Percentiles rank a stretch among this genome's conserved stretches.
Evolutionary conservation across 30 jellyfish, hydroid and myxozoan species (phyloP).

Genomic region (Mastigias papua): DNA sequence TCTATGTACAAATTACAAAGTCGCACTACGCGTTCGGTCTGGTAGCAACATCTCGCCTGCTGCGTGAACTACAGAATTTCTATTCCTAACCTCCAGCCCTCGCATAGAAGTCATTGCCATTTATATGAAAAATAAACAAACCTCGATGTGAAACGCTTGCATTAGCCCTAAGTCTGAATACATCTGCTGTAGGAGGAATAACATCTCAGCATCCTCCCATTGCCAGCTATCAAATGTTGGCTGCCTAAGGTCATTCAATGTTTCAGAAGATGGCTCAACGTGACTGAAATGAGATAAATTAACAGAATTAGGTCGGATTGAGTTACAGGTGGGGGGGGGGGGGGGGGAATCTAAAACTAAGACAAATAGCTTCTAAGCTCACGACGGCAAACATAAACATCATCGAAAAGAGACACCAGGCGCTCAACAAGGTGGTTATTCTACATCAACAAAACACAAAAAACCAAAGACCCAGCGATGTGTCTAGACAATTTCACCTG

Average conservation of each 20-base stretch:
- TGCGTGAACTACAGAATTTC: no score
- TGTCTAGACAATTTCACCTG: no score
- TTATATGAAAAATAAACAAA: conserved; percentile 14
- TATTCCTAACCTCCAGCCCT: background rate
- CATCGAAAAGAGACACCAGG: no score
- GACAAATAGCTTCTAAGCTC: no score
- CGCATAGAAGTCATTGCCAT: background rate
- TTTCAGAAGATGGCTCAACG: conserved; percentile 89
- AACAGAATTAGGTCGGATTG: background rate
- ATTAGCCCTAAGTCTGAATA: conserved; percentile 87
- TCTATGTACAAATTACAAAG: no score
- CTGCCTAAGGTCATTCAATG: conserved; percentile 81
- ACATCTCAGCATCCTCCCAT: conserved; percentile 99
- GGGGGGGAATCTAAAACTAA: no score
- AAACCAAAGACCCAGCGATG: no score
- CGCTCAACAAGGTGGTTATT: no score
- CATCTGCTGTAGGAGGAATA: conserved; percentile 95
- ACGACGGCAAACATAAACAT: no score
- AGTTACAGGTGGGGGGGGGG: background rate
- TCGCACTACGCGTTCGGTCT: no score
- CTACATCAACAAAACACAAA: no score
- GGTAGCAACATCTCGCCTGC: no score
- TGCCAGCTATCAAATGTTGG: conserved; percentile 99
- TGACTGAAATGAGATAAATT: conserved; percentile 3
- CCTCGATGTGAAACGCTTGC: conserved; percentile 98